A percentile compares a stretch with the other conserved stretches of the same genome.
phyloP scores from a whole-genome alignment of 2,888 invertebrate genomes.

The Magallana nippona region DNA sequence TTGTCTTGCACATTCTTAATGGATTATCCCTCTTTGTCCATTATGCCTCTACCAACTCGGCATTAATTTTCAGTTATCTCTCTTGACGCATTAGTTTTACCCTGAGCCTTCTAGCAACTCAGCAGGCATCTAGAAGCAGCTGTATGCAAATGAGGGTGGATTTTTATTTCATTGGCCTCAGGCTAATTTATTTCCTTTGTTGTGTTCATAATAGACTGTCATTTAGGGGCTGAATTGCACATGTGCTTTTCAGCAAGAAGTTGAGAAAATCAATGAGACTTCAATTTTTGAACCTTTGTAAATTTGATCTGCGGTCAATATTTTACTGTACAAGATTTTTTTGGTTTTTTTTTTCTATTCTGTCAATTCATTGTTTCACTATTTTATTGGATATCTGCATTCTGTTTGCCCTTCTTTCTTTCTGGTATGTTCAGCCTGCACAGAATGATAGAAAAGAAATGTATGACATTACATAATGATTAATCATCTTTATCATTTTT shows the following conservation, averaged over 20 bases:
- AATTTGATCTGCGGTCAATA: background rate
- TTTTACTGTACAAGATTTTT: background rate
- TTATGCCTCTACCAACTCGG: background rate
- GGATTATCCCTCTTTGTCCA: conserved; percentile 8
- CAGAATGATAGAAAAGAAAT: background rate
- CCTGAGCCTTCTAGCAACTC: background rate
- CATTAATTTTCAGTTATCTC: background rate
- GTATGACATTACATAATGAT: background rate
- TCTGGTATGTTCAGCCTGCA: no score
- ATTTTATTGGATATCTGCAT: no score
- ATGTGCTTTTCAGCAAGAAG: conserved; percentile 30
- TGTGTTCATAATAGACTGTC: conserved; percentile 33
- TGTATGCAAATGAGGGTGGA: conserved; percentile 35
- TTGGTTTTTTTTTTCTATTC: background rate
- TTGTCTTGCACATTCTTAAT: background rate
- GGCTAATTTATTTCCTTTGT: conserved; percentile 30
- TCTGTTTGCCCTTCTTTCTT: no score
- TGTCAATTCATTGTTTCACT: no score
- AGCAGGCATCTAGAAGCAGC: conserved; percentile 12
- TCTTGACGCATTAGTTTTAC: background rate
- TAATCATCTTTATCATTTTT: background rate
- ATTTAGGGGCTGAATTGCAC: conserved; percentile 30
- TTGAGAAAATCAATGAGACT: conserved; percentile 29
- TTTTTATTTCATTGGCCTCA: conserved; percentile 29
- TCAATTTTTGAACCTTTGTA: conserved; percentile 27